Percentiles rank a stretch among this genome's conserved stretches.
phyloP scores from a whole-genome alignment of 2,888 invertebrate genomes.

The Holacanthella duospinosa region DNA sequence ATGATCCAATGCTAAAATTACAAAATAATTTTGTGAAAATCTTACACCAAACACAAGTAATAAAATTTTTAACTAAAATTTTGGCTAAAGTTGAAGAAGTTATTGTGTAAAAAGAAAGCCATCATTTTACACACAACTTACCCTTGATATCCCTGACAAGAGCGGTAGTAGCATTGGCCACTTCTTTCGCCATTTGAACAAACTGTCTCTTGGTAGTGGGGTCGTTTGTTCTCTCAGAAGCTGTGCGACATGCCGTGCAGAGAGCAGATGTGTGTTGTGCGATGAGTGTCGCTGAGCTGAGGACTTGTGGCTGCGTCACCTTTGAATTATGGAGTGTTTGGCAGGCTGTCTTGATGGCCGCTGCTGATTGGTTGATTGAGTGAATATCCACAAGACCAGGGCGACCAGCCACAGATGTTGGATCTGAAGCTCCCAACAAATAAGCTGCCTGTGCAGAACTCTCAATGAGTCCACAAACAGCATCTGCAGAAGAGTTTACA shows the following conservation, averaged over 20 bases:
- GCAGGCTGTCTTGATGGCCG: conserved; percentile 84
- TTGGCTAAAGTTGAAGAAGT: neutral
- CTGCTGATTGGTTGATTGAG: conserved; percentile 74
- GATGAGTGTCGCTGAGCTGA: conserved; percentile 83
- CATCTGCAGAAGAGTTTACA: conserved; percentile 69
- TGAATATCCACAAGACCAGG: conserved; percentile 81
- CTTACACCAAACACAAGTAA: neutral
- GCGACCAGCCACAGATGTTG: conserved; percentile 74
- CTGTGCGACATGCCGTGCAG: conserved; percentile 88
- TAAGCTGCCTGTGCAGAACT: conserved; percentile 91
- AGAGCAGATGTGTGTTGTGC: conserved; percentile 92
- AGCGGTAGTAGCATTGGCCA: conserved; percentile 87
- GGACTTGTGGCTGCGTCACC: conserved; percentile 68
- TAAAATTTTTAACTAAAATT: neutral
- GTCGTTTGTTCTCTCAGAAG: conserved; percentile 79
- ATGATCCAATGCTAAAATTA: conserved; percentile 51
- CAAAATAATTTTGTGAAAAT: too few relatives aligned
- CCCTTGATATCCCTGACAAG: conserved; percentile 90
- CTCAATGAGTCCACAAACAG: conserved; percentile 85
- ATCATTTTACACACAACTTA: too few relatives aligned
- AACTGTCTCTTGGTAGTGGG: conserved; percentile 91
- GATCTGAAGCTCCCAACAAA: conserved; percentile 84
- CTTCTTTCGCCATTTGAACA: conserved; percentile 93
- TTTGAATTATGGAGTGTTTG: conserved; percentile 58
- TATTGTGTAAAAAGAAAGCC: too few relatives aligned